Evolutionary conservation across 1,140 invertebrate genomes (phyloP).

Genomic region (Drosophila rufa): DNA sequence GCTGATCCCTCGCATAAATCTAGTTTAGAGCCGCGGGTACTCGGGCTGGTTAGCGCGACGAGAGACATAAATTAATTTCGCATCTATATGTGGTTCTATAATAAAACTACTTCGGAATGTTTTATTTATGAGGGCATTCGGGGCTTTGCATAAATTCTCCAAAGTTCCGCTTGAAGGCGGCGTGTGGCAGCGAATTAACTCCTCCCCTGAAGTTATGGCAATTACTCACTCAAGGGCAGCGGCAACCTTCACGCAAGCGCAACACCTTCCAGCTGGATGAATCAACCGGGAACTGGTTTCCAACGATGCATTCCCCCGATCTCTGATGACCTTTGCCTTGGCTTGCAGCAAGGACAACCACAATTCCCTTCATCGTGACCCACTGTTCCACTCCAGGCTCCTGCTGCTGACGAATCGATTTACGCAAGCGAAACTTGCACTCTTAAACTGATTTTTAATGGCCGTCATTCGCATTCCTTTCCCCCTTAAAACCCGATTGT

Average conservation of each 20-base stretch:
- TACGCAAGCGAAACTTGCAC: constrained; percentile 26
- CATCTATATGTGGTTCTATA: constrained; percentile 28
- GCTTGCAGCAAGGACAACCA: constrained; percentile 32
- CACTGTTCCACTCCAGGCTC: constrained; percentile 21
- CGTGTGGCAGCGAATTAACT: constrained; percentile 1
- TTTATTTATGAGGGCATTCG: constrained; percentile 67
- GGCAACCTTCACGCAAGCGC: constrained; percentile 7
- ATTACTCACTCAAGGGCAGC: constrained; percentile 31
- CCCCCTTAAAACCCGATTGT: constrained; percentile 30
- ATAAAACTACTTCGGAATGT: constrained; percentile 39
- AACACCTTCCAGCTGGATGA: constrained; percentile 36
- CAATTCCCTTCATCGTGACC: constrained; percentile 22
- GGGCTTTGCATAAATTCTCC: constrained; percentile 49
- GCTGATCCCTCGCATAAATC: constrained; percentile 36
- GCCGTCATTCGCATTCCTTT: constrained; percentile 24
- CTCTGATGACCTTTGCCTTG: constrained; percentile 51
- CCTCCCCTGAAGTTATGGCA: not conserved
- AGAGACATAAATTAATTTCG: constrained; percentile 50
- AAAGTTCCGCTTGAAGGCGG: constrained; percentile 27
- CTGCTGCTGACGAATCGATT: constrained; percentile 27
- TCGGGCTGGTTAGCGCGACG: constrained; percentile 43
- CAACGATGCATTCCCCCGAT: constrained; percentile 1
- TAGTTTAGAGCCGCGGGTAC: constrained; percentile 24
- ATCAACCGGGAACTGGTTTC: constrained; percentile 37
- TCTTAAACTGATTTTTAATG: constrained; percentile 48